These are phyloP conservation scores for Lithosia quadra DNA, from an alignment of 2,888 invertebrate species.

Conservation along the genomic window DNA sequence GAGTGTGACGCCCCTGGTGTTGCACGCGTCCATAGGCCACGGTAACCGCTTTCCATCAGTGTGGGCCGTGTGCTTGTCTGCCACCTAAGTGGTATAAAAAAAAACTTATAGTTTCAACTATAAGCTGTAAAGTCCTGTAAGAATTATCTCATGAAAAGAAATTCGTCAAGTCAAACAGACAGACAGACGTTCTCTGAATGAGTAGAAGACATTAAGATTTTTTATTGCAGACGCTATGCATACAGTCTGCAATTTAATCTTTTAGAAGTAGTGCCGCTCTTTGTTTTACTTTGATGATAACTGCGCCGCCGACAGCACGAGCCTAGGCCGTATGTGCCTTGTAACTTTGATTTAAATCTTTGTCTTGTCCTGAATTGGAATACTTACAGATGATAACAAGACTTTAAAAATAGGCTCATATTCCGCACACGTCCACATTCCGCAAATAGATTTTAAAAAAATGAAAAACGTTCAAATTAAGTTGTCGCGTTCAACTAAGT, in stretches of 20 bases:
- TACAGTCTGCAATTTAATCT: conserved; percentile 2
- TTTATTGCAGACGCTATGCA: background rate
- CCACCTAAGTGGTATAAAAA: too few relatives aligned
- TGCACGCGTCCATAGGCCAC: too few relatives aligned
- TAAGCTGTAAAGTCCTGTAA: too few relatives aligned
- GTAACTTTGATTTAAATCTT: background rate
- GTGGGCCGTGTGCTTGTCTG: too few relatives aligned
- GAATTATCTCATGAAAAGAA: too few relatives aligned
- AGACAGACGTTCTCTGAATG: too few relatives aligned
- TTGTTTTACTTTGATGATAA: background rate
- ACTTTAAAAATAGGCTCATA: background rate
- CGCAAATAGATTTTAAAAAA: background rate
- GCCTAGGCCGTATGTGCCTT: background rate
- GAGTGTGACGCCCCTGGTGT: too few relatives aligned
- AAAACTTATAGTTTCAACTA: too few relatives aligned
- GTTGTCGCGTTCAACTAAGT: background rate
- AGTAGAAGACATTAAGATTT: too few relatives aligned
- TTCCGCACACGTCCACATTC: background rate
- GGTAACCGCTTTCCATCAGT: too few relatives aligned
- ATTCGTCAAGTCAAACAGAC: too few relatives aligned
- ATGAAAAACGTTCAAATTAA: background rate
- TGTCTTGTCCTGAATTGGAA: background rate
- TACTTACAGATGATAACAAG: background rate
- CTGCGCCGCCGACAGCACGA: background rate
- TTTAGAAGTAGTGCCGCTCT: conserved; percentile 1